Conservation (phyloP, 1,140 invertebrate genomes). For the Sycobia sp. region DNA sequence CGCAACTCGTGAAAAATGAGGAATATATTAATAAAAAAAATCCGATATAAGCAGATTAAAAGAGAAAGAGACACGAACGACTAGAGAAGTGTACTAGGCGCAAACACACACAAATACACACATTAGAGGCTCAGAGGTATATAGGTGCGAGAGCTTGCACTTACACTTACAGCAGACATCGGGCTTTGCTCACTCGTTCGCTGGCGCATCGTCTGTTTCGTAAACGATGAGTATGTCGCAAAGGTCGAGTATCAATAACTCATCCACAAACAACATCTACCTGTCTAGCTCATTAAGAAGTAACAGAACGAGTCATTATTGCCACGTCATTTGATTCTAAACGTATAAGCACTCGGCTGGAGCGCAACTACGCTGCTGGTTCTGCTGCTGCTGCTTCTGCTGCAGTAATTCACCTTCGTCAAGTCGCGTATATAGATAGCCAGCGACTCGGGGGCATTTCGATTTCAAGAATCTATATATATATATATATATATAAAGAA, state of each 20-base stretch:
- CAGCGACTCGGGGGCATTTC: not conserved
- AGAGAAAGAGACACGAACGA: not conserved
- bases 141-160: not conserved
- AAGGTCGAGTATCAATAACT: conserved; percentile 26
- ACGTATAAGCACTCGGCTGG: too few relatives aligned
- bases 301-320: conserved; percentile 27
- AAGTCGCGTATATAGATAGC: too few relatives aligned
- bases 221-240: conserved; percentile 22
- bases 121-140: too few relatives aligned
- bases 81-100: not conserved
- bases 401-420: conserved; percentile 10
- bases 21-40: not conserved
- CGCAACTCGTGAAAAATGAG: not conserved
- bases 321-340: conserved; percentile 19
- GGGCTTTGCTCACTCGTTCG: not conserved
- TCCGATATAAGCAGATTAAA: not conserved
- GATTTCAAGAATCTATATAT: too few relatives aligned
- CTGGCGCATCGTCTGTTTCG: conserved; percentile 7
- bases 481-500: too few relatives aligned
- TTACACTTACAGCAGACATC: not conserved
- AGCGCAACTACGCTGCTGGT: not conserved
- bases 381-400: not conserved
- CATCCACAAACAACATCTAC: conserved; percentile 24
- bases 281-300: conserved; percentile 25
- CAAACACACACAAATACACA: too few relatives aligned